Base-by-base conservation (phyloP, 1,140 invertebrate species). In the Oreohelix idahoensis region DNA sequence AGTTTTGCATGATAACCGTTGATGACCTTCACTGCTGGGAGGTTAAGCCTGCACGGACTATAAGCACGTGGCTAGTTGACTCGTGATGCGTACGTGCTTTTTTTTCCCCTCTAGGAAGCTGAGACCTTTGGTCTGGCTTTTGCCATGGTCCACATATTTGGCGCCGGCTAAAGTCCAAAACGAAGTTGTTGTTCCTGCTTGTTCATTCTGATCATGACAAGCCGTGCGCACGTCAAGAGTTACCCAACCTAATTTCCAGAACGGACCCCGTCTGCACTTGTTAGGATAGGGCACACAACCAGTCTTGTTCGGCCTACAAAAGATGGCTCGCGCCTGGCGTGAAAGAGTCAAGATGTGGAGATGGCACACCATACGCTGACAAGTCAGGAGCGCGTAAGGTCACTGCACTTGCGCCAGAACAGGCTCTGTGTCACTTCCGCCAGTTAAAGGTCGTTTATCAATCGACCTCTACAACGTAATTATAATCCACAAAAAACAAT, bases 281-380 rank as follows among this genome's bases (percentile, higher is more conserved):
- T 58, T 20, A 58, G 1, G 10, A 20, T n/a, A 58, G 8, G 26
- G 26, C 26, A 20, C 17, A 23, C 53, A 15, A 58, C 53, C 53
- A n/a, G 53, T n/a, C 53, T 58, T 58, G 53, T 58, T 58, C 53
- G 23, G 53, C 53, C 53, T 23, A 58, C 53, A 58, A 58, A 58
- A 58, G 53, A 58, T 58, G 10, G 53, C 23, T 23, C 53, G 23
- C 8, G 53, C 53, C 53, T n/a, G 53, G 53, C 53, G 53, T 58
- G 53, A 58, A 58, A 58, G 53, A 58, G 53, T 58, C 53, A 58
- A 58, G 53, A 58, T 66, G 63, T 66, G 63, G 29, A 66, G 63
- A 66, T 66, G n/a, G 63, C n/a, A 32, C 29, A 66, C 63, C 63
- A 66, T 66, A 66, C 63, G 63, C 17, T 66, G 63, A 66, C 63